phyloP scores from a whole-genome alignment of 2,888 invertebrate genomes.

The Lasioglossum pauxillum region DNA sequence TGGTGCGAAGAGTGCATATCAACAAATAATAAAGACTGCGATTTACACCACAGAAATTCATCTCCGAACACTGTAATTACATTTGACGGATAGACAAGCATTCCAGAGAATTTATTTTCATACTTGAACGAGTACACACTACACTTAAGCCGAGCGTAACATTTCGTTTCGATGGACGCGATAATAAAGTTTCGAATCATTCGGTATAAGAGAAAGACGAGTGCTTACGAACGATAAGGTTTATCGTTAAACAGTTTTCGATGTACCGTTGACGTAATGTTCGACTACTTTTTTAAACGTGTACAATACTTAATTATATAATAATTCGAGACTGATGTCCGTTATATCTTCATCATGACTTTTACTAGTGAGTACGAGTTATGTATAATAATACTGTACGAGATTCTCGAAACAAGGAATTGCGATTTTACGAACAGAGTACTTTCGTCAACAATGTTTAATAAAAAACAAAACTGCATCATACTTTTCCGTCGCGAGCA shows the following conservation, averaged over 20 bases:
- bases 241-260: neutral
- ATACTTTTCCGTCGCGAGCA: neutral
- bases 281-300: neutral
- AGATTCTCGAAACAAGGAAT: neutral
- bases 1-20: constrained; percentile 85
- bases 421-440: neutral
- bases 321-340: neutral
- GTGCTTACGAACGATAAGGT: neutral
- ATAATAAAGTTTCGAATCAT: neutral
- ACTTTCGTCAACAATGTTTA: neutral
- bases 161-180: neutral
- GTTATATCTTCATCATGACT: neutral
- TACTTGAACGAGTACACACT: neutral
- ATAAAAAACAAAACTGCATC: neutral
- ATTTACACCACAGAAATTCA: neutral
- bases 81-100: neutral
- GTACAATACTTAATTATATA: neutral
- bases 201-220: neutral
- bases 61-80: neutral
- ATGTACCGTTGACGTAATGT: neutral
- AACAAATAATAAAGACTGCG: constrained; percentile 43
- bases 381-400: neutral
- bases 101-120: constrained; percentile 17
- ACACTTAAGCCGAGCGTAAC: neutral
- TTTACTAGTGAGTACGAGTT: neutral